Evolutionary conservation across 2,113 vertebrate species (phyloP), one percentile per base, ranked within the genome.

Genomic region (Heteronetta atricapilla): DNA sequence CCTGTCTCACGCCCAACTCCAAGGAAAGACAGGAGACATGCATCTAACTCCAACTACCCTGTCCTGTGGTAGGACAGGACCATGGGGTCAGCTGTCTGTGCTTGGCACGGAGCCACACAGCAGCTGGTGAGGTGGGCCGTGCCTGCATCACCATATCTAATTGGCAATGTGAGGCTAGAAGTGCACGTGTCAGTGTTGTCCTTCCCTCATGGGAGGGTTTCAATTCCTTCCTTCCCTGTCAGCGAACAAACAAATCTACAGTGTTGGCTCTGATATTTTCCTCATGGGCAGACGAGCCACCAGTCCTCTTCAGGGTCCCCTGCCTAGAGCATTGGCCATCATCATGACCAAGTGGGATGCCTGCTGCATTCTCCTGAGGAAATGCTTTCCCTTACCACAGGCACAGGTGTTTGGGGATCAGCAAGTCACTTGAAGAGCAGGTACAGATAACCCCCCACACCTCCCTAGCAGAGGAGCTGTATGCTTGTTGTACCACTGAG

Each of bases 211-310:
- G 68, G 48, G 23, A 56, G 46, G 13, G 68, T 50, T 29, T n/a
- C 19, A 50, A 79, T 68, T 74, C 23, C n/a, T 67, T 60, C 46
- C 44, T 67, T 60, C 46, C 20, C 31, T 44, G 67, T 38, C 48
- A 38, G 55, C 36, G 31, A 74, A 60, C 4, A 25, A 60, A 73
- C 4, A 25, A 60, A 73, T 44, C 64, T 64, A 9, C 13, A 16
- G 36, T 42, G 33, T 23, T 25, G 46, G 29, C 22, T 60, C 59
- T 62, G 21, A 56, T 59, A 60, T 29, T n/a, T 50, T 50, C 38
- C 17, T 83, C 31, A 19, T 2, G 7, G 33, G n/a, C 29, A 60
- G 73, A 66, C 0, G 2, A 72, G 18, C 52, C 2, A 0, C 0
- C 3, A 60, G 38, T 12, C 21, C 23, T 60, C 25, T 33, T 34